These are phyloP conservation scores for Pelobates cultripes DNA, from an alignment of 2,797 vertebrate species.

Conservation along the genomic window DNA sequence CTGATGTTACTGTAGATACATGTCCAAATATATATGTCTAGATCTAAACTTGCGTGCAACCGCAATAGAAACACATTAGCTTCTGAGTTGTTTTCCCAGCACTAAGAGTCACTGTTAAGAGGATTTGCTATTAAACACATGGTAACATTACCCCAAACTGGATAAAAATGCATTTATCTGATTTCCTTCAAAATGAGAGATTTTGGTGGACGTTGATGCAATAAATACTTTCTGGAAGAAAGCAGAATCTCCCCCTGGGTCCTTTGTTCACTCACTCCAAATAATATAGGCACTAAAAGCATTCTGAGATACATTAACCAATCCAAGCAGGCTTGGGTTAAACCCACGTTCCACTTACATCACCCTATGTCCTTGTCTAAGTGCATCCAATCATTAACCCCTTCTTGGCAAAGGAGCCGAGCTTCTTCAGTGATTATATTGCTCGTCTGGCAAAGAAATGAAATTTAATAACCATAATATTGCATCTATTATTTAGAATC, in stretches of 20 bases:
- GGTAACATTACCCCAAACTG: background rate
- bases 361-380: too few relatives aligned
- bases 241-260: background rate
- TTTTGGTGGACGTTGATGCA: constrained; percentile 30
- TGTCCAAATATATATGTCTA: too few relatives aligned
- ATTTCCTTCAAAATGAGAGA: background rate
- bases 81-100: too few relatives aligned
- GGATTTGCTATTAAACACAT: too few relatives aligned
- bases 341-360: background rate
- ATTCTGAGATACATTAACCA: background rate
- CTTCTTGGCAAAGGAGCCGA: background rate
- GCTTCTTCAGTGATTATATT: background rate
- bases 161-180: background rate
- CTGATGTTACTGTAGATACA: too few relatives aligned
- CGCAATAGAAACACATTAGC: too few relatives aligned
- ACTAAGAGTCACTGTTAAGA: too few relatives aligned
- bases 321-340: background rate
- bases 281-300: constrained; percentile 25
- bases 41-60: too few relatives aligned
- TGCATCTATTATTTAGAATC: background rate
- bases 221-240: constrained; percentile 28
- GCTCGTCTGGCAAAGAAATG: too few relatives aligned
- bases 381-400: background rate
- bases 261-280: background rate
- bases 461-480: background rate